phyloP scores from a whole-genome alignment of 2,113 vertebrate genomes.

The Martes martes region DNA sequence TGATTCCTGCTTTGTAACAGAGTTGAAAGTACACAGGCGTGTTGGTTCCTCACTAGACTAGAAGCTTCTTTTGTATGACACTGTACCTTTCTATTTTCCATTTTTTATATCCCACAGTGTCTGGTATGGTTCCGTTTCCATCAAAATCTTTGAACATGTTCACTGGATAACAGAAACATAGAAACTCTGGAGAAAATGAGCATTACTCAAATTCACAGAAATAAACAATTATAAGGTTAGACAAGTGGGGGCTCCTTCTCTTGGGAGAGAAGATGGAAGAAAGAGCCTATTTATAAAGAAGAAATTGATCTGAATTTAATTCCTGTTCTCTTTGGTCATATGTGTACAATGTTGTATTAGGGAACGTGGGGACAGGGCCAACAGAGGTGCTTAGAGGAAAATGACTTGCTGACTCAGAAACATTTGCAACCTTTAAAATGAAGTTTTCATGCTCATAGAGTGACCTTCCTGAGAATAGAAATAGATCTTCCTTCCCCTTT shows the following conservation, averaged over 20 bases:
- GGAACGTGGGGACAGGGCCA: background rate
- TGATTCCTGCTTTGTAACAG: background rate
- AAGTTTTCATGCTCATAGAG: background rate
- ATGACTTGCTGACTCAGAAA: background rate
- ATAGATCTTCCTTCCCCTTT: background rate
- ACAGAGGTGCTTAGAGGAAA: background rate
- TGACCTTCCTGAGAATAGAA: background rate
- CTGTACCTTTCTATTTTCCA: background rate
- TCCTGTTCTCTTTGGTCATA: background rate
- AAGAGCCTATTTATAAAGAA: background rate
- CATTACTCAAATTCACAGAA: background rate
- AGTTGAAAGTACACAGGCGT: background rate
- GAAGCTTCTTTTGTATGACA: background rate
- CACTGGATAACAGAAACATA: background rate
- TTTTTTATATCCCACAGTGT: background rate
- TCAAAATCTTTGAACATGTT: background rate
- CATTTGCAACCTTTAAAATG: background rate
- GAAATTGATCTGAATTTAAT: background rate
- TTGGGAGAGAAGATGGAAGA: background rate
- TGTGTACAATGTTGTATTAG: background rate
- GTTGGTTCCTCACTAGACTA: background rate
- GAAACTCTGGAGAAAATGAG: background rate
- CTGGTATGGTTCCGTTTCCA: background rate
- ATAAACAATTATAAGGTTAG: background rate
- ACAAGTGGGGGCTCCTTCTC: background rate